These are phyloP conservation scores for Magallana nippona DNA, from an alignment of 2,888 invertebrate species.

Conservation along the genomic window DNA sequence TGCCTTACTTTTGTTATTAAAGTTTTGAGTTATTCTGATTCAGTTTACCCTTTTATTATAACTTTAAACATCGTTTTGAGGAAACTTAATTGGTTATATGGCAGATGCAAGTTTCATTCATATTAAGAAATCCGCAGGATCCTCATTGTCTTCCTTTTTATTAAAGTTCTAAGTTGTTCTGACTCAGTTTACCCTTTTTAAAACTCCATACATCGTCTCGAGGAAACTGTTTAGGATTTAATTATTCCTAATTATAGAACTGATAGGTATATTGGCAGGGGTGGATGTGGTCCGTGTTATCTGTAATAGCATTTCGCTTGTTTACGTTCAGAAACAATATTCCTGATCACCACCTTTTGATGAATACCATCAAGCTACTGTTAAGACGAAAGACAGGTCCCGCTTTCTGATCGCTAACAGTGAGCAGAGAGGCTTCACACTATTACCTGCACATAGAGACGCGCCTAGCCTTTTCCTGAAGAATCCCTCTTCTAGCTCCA, in stretches of 20 bases:
- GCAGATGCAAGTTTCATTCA: too few relatives aligned
- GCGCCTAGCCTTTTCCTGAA: constrained; percentile 20
- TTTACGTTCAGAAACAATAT: constrained; percentile 26
- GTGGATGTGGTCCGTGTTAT: constrained; percentile 24
- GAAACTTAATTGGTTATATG: too few relatives aligned
- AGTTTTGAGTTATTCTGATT: too few relatives aligned
- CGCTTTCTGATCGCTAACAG: background rate
- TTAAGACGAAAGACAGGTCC: constrained; percentile 16
- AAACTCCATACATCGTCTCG: too few relatives aligned
- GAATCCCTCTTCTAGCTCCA: background rate
- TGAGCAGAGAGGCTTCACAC: background rate
- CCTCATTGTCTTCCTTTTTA: too few relatives aligned
- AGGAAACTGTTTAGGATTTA: too few relatives aligned
- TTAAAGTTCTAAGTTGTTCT: too few relatives aligned
- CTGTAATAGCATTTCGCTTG: background rate
- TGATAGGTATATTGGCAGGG: background rate
- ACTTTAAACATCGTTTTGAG: too few relatives aligned
- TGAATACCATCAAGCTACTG: constrained; percentile 9
- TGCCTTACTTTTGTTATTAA: too few relatives aligned
- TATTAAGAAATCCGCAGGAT: too few relatives aligned
- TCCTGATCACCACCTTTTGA: constrained; percentile 20
- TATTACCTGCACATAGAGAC: constrained; percentile 29
- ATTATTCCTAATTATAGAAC: background rate
- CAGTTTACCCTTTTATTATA: too few relatives aligned
- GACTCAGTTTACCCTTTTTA: too few relatives aligned